Evolutionary conservation across 2,888 invertebrate species (phyloP).

Genomic region (Aporophyla lueneburgensis): DNA sequence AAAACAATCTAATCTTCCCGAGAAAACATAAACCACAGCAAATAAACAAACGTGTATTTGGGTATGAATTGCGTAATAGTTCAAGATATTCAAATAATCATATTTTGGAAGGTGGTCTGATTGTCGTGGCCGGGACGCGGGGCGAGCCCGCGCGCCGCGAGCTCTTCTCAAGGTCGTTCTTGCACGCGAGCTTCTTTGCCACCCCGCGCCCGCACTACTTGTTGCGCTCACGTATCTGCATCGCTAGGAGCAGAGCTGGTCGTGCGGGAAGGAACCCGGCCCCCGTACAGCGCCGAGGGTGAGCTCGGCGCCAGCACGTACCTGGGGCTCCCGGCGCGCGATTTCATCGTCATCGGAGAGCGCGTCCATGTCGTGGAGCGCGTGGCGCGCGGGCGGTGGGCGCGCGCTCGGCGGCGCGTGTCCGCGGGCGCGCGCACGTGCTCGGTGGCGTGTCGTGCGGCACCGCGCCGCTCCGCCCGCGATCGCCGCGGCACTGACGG

Average conservation of each 20-base stretch:
- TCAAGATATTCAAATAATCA: constrained; percentile 52
- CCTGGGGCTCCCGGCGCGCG: constrained; percentile 87
- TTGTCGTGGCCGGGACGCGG: constrained; percentile 73
- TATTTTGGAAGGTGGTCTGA: constrained; percentile 65
- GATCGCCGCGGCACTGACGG: constrained; percentile 87
- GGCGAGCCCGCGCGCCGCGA: constrained; percentile 78
- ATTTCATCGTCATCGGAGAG: constrained; percentile 89
- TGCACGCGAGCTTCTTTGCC: constrained; percentile 81
- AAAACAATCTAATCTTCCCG: constrained; percentile 31
- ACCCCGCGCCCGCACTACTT: constrained; percentile 77
- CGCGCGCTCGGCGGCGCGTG: constrained; percentile 85
- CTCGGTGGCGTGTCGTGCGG: constrained; percentile 83
- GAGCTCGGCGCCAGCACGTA: constrained; percentile 70
- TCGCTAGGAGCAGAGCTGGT: constrained; percentile 61
- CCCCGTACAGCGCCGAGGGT: constrained; percentile 55
- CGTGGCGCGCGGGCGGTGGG: constrained; percentile 76
- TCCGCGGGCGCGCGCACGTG: constrained; percentile 85
- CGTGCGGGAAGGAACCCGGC: constrained; percentile 63
- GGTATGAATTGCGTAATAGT: constrained; percentile 33
- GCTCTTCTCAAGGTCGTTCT: constrained; percentile 82
- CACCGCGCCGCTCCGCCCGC: constrained; percentile 88
- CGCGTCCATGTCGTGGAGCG: constrained; percentile 85
- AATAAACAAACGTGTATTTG: constrained; percentile 2
- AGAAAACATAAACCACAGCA: background rate
- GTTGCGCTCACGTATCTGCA: constrained; percentile 77